These are phyloP conservation scores for Brachyistius frenatus DNA, from an alignment of 2,113 vertebrate species.

Conservation along the genomic window DNA sequence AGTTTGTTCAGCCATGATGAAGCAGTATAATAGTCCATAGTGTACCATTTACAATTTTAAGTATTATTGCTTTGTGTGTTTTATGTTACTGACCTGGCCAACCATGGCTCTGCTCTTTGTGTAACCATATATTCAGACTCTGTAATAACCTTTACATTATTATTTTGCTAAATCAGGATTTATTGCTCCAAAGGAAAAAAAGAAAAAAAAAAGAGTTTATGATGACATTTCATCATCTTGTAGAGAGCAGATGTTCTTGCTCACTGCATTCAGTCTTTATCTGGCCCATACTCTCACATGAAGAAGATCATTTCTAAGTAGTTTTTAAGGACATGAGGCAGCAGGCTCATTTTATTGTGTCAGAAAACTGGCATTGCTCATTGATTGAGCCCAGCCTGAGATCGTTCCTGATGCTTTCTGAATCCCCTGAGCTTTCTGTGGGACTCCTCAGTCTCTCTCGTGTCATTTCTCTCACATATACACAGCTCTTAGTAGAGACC, in stretches of 20 bases:
- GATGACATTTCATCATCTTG: slow-evolving; percentile 67
- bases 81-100: not conserved
- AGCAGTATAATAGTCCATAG: not conserved
- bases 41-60: not conserved
- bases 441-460: slow-evolving; percentile 31
- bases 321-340: slow-evolving; percentile 89
- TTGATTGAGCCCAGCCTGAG: slow-evolving; percentile 91
- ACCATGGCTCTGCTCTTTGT: not conserved
- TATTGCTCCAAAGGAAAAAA: slow-evolving; percentile 35
- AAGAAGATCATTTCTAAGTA: slow-evolving; percentile 90
- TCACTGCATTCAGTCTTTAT: slow-evolving; percentile 88
- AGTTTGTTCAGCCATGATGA: not conserved
- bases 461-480: slow-evolving; percentile 46
- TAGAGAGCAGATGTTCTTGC: slow-evolving; percentile 81
- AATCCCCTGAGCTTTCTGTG: slow-evolving; percentile 66
- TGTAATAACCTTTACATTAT: not conserved
- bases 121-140: not conserved
- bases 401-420: slow-evolving; percentile 88
- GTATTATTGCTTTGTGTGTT: not conserved
- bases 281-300: slow-evolving; percentile 81
- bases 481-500: slow-evolving; percentile 22
- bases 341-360: slow-evolving; percentile 88
- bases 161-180: slow-evolving; percentile 13
- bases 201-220: not conserved
- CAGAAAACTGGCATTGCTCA: slow-evolving; percentile 86